phyloP scores from a whole-genome alignment of 2,113 vertebrate species.

The Arenaria interpres region DNA sequence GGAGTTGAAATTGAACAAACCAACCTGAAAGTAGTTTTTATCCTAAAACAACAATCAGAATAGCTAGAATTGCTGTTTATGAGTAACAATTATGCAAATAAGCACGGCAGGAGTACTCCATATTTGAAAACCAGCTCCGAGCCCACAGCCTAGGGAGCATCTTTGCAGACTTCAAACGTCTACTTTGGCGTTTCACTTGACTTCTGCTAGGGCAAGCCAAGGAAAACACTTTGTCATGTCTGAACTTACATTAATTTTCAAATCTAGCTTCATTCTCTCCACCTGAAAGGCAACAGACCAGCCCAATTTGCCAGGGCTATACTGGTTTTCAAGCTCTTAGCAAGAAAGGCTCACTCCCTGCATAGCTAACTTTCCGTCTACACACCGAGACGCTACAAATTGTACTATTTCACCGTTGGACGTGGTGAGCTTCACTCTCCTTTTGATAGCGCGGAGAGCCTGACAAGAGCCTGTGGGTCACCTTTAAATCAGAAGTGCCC shows the following conservation, averaged over 20 bases:
- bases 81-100: neutral
- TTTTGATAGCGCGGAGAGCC: fast-evolving
- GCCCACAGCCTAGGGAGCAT: neutral
- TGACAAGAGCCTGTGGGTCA: neutral
- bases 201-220: neutral
- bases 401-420: neutral
- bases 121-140: neutral
- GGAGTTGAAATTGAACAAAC: neutral
- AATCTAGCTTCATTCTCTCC: neutral
- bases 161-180: neutral
- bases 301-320: neutral
- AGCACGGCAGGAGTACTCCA: neutral
- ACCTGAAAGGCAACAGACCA: neutral
- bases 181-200: neutral
- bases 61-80: neutral
- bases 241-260: neutral
- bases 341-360: neutral
- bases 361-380: neutral
- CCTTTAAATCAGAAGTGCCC: neutral
- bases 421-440: fast-evolving
- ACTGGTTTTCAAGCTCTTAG: neutral
- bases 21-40: neutral
- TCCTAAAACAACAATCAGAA: neutral
- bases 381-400: fast-evolving
- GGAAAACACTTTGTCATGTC: neutral